Evolutionary conservation across 2,797 vertebrate species (phyloP), one percentile per base, ranked within the genome.

Genomic region (Emydoidea blandingii): DNA sequence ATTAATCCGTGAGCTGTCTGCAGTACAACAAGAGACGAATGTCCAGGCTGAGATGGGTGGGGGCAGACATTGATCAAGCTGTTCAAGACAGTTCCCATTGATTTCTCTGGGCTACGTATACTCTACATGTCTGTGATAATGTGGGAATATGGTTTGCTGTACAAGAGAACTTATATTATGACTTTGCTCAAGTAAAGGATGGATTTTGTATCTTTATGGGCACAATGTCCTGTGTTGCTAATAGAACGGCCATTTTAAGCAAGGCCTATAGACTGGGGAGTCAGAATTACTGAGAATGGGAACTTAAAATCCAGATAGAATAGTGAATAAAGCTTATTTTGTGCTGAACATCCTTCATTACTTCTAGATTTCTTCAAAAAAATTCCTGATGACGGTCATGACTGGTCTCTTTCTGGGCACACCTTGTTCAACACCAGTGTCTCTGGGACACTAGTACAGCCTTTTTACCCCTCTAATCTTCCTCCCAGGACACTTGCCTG

Each of bases 1-100:
- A 97, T 97, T 97, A 96, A 97, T 96, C 94, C 95, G 91, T 96
- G 95, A 97, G 91, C 88, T 95, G 93, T 90, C 94, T 95, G 72
- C 86, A 91, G 86, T 96, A 97, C 95, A 97, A 97, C 92, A 93
- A 86, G 92, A 97, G 96, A 96, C 0, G 21, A 95, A 96, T 97
- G 89, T 90, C 92, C 91, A 90, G 65, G 82, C 94, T 95, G 96
- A 93, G 97, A 95, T 96, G 95, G 93, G 96, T 0, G 19, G 94
- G 47, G 47, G 86, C n/a, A 88, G 89, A 85, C 87, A 95, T 95
- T 96, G 92, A 96, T 97, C 95, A 96, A 96, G 90, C 53, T 82
- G 82, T 25, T 95, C 47, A 12, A 93, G 95, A 97, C 91, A 94
- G 89, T 81, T 96, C 10, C 79, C 53, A 97, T 96, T 0, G 86